Conservation (phyloP, 2,113 vertebrate species). For the Lasiurus cinereus region DNA sequence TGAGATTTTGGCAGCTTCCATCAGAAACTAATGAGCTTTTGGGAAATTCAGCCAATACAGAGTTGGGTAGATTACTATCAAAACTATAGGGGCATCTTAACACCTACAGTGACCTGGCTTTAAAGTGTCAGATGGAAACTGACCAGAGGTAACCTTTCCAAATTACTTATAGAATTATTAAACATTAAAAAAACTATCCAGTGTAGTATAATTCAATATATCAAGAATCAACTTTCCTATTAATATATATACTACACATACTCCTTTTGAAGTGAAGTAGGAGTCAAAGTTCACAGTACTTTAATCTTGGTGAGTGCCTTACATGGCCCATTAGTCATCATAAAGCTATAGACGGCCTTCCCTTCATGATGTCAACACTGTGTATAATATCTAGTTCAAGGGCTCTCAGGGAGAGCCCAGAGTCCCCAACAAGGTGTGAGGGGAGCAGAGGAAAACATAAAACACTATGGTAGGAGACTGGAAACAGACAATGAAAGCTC, state of each 20-base stretch:
- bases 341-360: not conserved
- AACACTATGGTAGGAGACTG: not conserved
- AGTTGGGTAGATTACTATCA: slow-evolving; percentile 36
- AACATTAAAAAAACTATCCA: not conserved
- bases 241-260: not conserved
- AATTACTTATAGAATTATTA: slow-evolving; percentile 14
- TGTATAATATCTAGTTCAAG: not conserved
- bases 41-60: slow-evolving; percentile 63
- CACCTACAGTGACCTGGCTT: not conserved
- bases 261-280: slow-evolving; percentile 6
- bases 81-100: not conserved
- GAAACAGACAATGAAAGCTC: not conserved
- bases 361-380: not conserved
- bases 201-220: not conserved
- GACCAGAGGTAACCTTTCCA: slow-evolving; percentile 6
- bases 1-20: slow-evolving; percentile 62
- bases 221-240: not conserved
- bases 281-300: not conserved
- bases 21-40: slow-evolving; percentile 71
- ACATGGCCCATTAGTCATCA: not conserved
- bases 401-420: not conserved
- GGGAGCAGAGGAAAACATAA: not conserved
- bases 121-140: not conserved
- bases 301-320: not conserved
- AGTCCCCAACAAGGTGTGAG: not conserved